Evolutionary conservation across 2,888 invertebrate genomes (phyloP).

Genomic region (Eudemis profundana): DNA sequence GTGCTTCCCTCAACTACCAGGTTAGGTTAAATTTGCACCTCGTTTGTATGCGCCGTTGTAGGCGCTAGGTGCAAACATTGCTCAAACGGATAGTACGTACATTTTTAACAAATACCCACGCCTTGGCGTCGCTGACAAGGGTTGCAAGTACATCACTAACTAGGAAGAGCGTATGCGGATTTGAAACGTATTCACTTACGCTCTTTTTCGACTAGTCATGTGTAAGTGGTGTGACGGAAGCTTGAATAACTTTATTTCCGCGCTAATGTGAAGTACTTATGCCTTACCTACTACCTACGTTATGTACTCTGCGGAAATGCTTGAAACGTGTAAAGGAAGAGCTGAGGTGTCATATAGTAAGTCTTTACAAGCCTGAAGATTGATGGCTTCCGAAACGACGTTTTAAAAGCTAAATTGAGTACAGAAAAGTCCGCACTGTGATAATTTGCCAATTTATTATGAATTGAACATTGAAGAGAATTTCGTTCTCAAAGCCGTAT

Average conservation of each 20-base stretch:
- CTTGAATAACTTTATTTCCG: constrained; percentile 40
- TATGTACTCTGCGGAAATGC: constrained; percentile 27
- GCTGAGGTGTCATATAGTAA: constrained; percentile 24
- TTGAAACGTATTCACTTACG: neutral
- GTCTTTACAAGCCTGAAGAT: constrained; percentile 22
- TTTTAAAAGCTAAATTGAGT: constrained; percentile 2
- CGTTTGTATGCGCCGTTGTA: neutral
- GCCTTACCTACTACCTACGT: too few relatives aligned
- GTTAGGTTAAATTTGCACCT: neutral
- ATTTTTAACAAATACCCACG: constrained; percentile 46
- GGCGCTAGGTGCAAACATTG: neutral
- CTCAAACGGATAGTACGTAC: constrained; percentile 23
- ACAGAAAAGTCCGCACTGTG: neutral
- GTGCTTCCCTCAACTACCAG: constrained; percentile 19
- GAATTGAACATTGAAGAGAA: too few relatives aligned
- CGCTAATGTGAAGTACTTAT: constrained; percentile 30
- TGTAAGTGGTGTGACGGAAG: constrained; percentile 38
- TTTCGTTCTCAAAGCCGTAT: too few relatives aligned
- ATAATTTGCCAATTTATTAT: too few relatives aligned
- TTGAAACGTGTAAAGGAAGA: constrained; percentile 27
- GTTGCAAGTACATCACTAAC: constrained; percentile 1
- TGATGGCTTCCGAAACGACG: constrained; percentile 26
- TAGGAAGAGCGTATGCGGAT: neutral
- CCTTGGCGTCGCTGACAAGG: constrained; percentile 27
- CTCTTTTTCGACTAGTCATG: neutral